phyloP scores from a whole-genome alignment of 2,888 invertebrate species.

The Seira musarum region DNA sequence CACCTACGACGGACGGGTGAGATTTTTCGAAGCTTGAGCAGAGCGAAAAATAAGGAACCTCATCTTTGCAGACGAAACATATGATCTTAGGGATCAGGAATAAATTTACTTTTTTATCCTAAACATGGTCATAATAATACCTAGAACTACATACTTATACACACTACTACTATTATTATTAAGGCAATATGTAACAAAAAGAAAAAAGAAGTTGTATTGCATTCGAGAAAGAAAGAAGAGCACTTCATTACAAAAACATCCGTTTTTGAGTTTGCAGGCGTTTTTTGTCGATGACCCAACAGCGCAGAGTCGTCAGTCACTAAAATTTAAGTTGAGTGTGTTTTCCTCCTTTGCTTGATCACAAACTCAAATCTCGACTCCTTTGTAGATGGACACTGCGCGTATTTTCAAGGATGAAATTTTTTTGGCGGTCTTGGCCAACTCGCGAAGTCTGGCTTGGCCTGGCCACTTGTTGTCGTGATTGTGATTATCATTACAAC shows the following conservation, averaged over 20 bases:
- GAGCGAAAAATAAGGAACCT: not conserved
- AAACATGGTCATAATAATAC: constrained; percentile 56
- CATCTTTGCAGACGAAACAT: not conserved
- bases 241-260: constrained; percentile 29
- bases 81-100: not conserved
- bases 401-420: constrained; percentile 36
- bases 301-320: too few relatives aligned
- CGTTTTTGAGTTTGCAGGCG: constrained; percentile 51
- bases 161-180: constrained; percentile 55
- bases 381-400: not conserved
- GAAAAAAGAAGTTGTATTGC: not conserved
- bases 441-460: too few relatives aligned
- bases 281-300: not conserved
- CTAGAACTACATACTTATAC: too few relatives aligned
- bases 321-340: not conserved
- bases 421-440: constrained; percentile 15
- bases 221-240: not conserved
- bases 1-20: constrained; percentile 42
- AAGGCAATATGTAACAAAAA: constrained; percentile 47
- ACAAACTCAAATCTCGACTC: not conserved
- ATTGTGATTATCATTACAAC: constrained; percentile 20
- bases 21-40: not conserved
- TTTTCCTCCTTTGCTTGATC: not conserved
- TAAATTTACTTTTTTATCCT: not conserved
- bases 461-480: constrained; percentile 27